phyloP scores from a whole-genome alignment of 2,113 vertebrate species.

The Coturnix japonica region DNA sequence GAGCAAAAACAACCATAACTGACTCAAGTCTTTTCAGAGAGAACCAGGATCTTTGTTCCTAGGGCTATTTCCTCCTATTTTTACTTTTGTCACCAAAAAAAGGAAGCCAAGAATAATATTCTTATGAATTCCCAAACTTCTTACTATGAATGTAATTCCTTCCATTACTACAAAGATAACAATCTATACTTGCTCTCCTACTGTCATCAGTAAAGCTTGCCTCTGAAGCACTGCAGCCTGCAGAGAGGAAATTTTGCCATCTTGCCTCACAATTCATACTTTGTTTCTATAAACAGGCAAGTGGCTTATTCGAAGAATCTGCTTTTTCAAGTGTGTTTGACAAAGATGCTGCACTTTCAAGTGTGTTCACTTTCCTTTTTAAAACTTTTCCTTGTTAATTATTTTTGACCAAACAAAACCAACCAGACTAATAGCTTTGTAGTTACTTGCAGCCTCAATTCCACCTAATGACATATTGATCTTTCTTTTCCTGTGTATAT shows the following conservation, averaged over 20 bases:
- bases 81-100: neutral
- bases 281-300: neutral
- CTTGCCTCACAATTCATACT: neutral
- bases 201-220: neutral
- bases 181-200: neutral
- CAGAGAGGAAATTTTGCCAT: neutral
- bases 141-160: slow-evolving; percentile 3
- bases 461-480: accelerated
- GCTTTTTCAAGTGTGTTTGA: neutral
- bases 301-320: neutral
- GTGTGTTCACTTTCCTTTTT: accelerated
- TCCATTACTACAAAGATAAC: slow-evolving; percentile 24
- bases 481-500: neutral
- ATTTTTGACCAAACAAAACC: neutral
- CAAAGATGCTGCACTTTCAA: neutral
- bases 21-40: neutral
- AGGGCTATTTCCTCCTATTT: neutral
- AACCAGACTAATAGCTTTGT: neutral
- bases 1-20: neutral
- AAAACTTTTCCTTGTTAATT: neutral
- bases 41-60: slow-evolving; percentile 58
- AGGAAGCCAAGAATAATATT: slow-evolving; percentile 1
- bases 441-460: neutral
- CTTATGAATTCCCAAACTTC: slow-evolving; percentile 15
- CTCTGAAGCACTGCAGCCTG: neutral